Evolutionary conservation across 2,113 vertebrate genomes (phyloP).

Genomic region (Pygoscelis adeliae): DNA sequence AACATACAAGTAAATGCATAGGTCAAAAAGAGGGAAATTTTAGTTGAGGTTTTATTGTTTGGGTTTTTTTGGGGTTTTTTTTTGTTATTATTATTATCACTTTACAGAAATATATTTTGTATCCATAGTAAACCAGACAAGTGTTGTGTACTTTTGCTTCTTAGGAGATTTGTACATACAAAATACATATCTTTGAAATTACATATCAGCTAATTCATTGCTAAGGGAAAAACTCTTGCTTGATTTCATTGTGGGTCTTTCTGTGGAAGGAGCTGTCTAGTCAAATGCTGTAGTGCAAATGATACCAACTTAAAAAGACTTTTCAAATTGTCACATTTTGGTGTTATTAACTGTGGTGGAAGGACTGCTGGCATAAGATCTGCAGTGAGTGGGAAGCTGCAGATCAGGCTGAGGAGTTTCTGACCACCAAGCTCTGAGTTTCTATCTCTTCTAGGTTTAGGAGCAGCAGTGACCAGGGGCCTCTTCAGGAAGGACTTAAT

Average conservation of each 20-base stretch:
- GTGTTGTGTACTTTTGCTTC: background rate
- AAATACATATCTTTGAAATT: background rate
- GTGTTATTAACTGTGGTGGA: background rate
- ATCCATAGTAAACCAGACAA: background rate
- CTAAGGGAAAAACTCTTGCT: background rate
- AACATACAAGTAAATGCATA: fast-evolving
- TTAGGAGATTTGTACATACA: background rate
- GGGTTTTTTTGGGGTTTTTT: background rate
- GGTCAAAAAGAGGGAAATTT: background rate
- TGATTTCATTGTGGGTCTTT: background rate
- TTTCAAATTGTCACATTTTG: background rate
- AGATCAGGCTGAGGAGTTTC: background rate
- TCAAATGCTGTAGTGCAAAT: background rate
- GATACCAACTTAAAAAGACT: background rate
- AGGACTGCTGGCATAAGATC: background rate
- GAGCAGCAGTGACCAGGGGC: background rate
- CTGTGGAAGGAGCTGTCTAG: background rate
- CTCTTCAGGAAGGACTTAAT: background rate
- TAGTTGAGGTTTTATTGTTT: background rate
- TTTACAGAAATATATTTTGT: background rate
- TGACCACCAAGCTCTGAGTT: background rate
- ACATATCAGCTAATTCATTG: background rate
- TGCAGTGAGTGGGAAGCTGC: background rate
- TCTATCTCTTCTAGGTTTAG: background rate
- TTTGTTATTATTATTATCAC: background rate